These are phyloP conservation scores for Copsychus sechellarum DNA, from an alignment of 2,113 vertebrate species.

Conservation along the genomic window DNA sequence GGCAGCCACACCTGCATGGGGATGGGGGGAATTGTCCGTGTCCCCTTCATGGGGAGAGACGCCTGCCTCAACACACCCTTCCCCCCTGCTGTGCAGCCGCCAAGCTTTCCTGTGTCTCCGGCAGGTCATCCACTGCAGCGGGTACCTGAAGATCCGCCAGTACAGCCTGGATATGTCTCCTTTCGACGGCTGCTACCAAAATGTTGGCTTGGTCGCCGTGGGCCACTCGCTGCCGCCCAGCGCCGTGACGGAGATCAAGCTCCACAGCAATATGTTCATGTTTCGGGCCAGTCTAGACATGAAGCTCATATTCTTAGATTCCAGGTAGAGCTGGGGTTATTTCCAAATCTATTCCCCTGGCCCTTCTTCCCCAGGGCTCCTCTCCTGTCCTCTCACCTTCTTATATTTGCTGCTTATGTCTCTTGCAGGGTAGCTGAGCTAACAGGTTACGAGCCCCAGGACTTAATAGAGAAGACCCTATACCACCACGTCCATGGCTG, in stretches of 20 bases:
- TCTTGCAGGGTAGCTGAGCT: slow-evolving; percentile 89
- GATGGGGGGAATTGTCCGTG: no score
- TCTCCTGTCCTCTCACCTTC: neutral
- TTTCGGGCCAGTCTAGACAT: slow-evolving; percentile 97
- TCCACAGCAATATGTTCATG: slow-evolving; percentile 99
- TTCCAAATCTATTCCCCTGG: neutral
- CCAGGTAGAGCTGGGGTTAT: slow-evolving; percentile 78
- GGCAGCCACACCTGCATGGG: neutral
- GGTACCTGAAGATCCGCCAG: slow-evolving; percentile 96
- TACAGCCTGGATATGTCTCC: slow-evolving; percentile 98
- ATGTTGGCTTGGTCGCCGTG: slow-evolving; percentile 95
- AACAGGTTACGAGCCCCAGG: slow-evolving; percentile 98
- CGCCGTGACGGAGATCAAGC: slow-evolving; percentile 95
- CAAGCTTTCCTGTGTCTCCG: neutral
- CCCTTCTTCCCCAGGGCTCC: neutral
- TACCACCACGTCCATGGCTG: slow-evolving; percentile 98
- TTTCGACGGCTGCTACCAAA: slow-evolving; percentile 97
- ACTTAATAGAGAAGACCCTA: slow-evolving; percentile 97
- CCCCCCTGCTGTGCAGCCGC: neutral
- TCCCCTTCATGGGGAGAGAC: no score
- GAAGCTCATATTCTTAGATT: slow-evolving; percentile 98
- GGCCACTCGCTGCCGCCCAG: slow-evolving; percentile 95
- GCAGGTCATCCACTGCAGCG: slow-evolving; percentile 97
- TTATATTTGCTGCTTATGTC: neutral
- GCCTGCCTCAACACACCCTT: neutral